Conservation (phyloP, 2,888 invertebrate genomes). For the Pardosa pseudoannulata region DNA sequence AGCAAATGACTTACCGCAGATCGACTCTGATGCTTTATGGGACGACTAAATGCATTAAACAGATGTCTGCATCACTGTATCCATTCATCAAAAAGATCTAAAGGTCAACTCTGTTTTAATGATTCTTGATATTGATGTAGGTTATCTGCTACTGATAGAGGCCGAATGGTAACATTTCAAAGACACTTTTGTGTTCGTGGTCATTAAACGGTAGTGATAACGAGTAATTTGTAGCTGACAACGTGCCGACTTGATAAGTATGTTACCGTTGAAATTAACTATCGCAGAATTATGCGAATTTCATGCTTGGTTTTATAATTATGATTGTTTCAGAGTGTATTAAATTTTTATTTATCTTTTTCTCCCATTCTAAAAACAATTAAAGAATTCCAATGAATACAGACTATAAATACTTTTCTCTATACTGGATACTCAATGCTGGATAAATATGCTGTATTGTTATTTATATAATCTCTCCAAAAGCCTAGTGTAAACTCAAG, state of each 20-base stretch:
- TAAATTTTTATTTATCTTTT: too few species aligned
- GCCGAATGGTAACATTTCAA: neutral
- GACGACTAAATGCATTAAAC: neutral
- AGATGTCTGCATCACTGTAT: neutral
- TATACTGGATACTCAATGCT: too few species aligned
- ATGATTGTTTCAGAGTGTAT: too few species aligned
- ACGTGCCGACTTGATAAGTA: neutral
- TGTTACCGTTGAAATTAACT: too few species aligned
- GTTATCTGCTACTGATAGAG: neutral
- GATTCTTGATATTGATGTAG: neutral
- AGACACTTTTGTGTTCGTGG: neutral
- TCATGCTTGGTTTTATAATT: too few species aligned
- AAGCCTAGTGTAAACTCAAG: too few species aligned
- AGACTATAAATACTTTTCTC: too few species aligned
- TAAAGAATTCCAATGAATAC: too few species aligned
- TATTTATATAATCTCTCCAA: too few species aligned
- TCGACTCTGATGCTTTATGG: neutral
- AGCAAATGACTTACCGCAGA: neutral
- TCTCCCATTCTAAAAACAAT: too few species aligned
- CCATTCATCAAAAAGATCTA: neutral
- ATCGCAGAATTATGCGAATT: too few species aligned
- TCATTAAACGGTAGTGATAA: neutral
- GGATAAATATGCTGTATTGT: too few species aligned
- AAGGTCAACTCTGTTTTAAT: neutral
- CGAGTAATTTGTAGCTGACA: neutral